phyloP scores from a whole-genome alignment of 2,113 vertebrate genomes.

The Cryptomyrus ogoouensis region DNA sequence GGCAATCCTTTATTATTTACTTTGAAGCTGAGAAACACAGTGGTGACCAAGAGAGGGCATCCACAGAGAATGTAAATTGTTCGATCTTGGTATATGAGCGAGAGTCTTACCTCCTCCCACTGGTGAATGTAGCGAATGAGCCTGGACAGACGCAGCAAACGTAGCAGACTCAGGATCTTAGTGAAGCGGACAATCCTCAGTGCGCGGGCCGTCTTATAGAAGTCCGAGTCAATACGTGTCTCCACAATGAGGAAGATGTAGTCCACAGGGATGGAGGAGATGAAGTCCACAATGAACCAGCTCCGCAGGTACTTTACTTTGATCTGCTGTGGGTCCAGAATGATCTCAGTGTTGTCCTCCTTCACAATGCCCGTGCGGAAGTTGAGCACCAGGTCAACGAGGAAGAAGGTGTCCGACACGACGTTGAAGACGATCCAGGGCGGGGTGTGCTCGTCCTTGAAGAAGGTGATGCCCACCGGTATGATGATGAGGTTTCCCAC shows the following conservation, averaged over 20 bases:
- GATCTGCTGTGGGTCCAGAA: conserved; percentile 90
- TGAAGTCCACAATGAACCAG: conserved; percentile 98
- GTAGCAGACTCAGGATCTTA: conserved; percentile 94
- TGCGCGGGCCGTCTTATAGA: conserved; percentile 95
- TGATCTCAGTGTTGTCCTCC: conserved; percentile 98
- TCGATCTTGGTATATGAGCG: not conserved
- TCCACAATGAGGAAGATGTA: conserved; percentile 99
- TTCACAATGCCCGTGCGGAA: conserved; percentile 97
- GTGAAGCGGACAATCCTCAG: conserved; percentile 96
- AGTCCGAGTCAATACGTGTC: conserved; percentile 94
- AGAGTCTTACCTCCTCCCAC: conserved; percentile 89
- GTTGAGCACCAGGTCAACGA: conserved; percentile 97
- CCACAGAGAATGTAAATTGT: not conserved
- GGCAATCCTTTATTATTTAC: not conserved
- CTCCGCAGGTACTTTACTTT: conserved; percentile 97
- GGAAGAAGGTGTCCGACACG: conserved; percentile 96
- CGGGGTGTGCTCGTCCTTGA: conserved; percentile 96
- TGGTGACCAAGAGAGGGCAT: not conserved
- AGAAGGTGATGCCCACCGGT: conserved; percentile 98
- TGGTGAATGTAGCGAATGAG: conserved; percentile 98
- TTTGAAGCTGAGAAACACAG: not conserved
- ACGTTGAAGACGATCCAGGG: conserved; percentile 99
- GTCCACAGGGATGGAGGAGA: conserved; percentile 97
- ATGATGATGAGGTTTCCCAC: conserved; percentile 99
- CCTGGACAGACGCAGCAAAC: conserved; percentile 85